Evolutionary conservation across 2,888 invertebrate genomes (phyloP).

Genomic region (Stenotaenia linearis): DNA sequence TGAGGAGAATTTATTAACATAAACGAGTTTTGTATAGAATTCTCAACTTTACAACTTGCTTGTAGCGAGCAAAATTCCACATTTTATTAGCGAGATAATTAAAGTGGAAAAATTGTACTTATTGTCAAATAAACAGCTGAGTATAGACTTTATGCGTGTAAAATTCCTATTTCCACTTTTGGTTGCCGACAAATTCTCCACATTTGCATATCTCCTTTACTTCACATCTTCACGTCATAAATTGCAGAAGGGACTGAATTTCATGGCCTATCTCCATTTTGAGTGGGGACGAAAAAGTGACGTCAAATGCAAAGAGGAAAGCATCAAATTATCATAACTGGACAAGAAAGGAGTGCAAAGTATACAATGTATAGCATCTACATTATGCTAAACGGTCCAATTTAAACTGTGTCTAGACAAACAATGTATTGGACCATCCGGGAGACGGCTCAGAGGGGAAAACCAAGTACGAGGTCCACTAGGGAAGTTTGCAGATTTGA

Average conservation of each 20-base stretch:
- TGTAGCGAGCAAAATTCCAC: neutral
- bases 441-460: neutral
- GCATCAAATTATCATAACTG: neutral
- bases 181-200: neutral
- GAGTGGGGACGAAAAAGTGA: neutral
- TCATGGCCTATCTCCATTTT: neutral
- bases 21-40: neutral
- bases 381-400: neutral
- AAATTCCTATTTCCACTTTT: neutral
- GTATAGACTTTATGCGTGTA: neutral
- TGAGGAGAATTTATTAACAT: too few species aligned
- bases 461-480: neutral
- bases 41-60: neutral
- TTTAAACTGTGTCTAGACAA: neutral
- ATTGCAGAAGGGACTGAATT: neutral
- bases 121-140: neutral
- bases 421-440: neutral
- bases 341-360: neutral
- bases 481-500: neutral
- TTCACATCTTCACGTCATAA: neutral
- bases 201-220: neutral
- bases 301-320: neutral
- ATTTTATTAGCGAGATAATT: neutral
- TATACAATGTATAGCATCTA: neutral
- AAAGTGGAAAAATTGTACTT: neutral